Evolutionary conservation across 2,113 vertebrate species (phyloP).

Genomic region (Paradisaea rubra): DNA sequence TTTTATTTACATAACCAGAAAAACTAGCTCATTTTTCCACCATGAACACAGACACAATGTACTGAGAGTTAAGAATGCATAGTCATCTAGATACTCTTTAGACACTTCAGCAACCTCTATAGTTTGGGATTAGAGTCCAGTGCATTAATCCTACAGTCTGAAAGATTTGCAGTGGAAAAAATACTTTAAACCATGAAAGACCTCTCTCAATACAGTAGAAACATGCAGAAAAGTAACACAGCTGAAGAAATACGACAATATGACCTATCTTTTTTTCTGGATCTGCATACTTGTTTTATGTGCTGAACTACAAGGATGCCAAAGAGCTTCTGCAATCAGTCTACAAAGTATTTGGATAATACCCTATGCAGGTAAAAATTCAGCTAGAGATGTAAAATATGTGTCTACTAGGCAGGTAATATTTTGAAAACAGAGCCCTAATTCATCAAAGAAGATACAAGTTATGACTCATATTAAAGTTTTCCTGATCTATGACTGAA

Average conservation of each 20-base stretch:
- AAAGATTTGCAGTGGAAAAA: not conserved
- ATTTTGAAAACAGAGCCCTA: constrained; percentile 41
- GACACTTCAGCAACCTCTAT: not conserved
- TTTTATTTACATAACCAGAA: not conserved
- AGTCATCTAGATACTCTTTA: not conserved
- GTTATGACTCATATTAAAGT: constrained; percentile 19
- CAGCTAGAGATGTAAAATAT: not conserved
- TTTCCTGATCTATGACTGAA: constrained; percentile 19
- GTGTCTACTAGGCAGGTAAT: not conserved
- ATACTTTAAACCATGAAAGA: not conserved
- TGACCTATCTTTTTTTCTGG: not conserved
- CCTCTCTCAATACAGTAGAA: not conserved
- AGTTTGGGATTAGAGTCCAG: not conserved
- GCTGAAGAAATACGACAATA: not conserved
- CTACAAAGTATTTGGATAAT: not conserved
- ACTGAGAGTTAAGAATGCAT: not conserved
- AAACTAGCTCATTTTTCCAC: not conserved
- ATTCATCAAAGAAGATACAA: constrained; percentile 57
- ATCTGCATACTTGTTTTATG: not conserved
- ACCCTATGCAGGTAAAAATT: not conserved
- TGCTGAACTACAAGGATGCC: not conserved
- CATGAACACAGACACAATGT: not conserved
- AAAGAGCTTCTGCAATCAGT: not conserved
- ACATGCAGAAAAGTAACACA: not conserved
- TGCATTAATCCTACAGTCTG: not conserved